Evolutionary conservation across 2,888 invertebrate genomes (phyloP).

Genomic region (Falcaria lacertinaria): DNA sequence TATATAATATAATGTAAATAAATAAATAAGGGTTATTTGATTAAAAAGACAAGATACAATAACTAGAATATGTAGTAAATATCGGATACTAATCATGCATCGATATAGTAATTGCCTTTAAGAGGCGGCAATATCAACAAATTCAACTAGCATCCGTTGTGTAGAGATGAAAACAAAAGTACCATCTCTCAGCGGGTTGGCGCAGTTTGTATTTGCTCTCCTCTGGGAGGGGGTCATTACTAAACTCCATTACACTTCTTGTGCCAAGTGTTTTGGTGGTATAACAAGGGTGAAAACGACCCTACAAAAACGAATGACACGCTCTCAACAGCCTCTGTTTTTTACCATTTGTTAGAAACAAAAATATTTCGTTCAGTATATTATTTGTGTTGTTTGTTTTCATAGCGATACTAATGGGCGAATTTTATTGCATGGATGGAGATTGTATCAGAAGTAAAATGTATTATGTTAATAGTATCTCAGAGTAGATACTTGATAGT

Average conservation of each 20-base stretch:
- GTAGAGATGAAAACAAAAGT: slow-evolving; percentile 40
- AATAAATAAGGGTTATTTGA: too few species aligned
- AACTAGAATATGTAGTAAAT: too few species aligned
- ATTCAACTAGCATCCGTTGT: neutral
- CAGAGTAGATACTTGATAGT: too few species aligned
- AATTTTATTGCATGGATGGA: too few species aligned
- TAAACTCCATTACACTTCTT: slow-evolving; percentile 77
- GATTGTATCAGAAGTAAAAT: too few species aligned
- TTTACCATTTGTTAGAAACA: slow-evolving; percentile 55
- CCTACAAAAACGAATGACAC: slow-evolving; percentile 71
- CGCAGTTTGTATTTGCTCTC: slow-evolving; percentile 57
- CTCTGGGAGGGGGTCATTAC: slow-evolving; percentile 73
- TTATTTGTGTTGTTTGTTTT: slow-evolving; percentile 12
- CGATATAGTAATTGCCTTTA: too few species aligned
- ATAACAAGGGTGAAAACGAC: slow-evolving; percentile 78
- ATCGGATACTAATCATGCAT: too few species aligned
- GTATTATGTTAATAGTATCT: too few species aligned
- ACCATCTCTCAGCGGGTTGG: slow-evolving; percentile 54
- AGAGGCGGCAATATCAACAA: neutral
- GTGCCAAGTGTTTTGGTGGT: slow-evolving; percentile 77
- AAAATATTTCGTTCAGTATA: slow-evolving; percentile 32
- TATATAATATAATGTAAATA: too few species aligned
- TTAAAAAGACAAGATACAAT: too few species aligned
- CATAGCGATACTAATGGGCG: neutral
- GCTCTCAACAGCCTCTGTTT: slow-evolving; percentile 57